Evolutionary conservation across 2,797 vertebrate species (phyloP).

Genomic region (Pipistrellus pygmaeus): DNA sequence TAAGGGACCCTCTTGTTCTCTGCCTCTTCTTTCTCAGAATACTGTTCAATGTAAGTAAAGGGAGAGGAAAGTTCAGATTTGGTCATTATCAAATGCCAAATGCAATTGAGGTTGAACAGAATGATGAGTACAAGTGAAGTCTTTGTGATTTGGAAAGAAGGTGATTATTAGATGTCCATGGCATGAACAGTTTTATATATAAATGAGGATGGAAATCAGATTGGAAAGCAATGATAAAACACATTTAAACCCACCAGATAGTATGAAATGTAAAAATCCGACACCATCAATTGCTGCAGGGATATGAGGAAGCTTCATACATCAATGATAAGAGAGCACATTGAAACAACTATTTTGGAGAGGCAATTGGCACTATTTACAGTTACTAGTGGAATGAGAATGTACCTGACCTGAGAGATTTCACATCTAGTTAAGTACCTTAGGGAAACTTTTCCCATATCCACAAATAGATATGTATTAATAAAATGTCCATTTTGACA

Average conservation of each 20-base stretch:
- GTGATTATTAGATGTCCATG: conserved; percentile 39
- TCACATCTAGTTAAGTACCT: background rate
- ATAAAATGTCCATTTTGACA: background rate
- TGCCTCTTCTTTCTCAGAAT: background rate
- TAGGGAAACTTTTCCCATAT: background rate
- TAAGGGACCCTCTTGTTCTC: background rate
- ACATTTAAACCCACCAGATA: conserved; percentile 29
- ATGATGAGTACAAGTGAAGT: conserved; percentile 1
- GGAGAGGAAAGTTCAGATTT: background rate
- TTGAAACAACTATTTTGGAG: background rate
- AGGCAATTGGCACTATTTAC: background rate
- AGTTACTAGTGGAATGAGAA: background rate
- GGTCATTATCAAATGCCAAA: conserved; percentile 19
- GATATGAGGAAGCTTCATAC: background rate
- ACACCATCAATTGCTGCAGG: background rate
- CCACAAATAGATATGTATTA: background rate
- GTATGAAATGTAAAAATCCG: background rate
- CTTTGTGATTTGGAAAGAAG: conserved; percentile 67
- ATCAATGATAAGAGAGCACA: background rate
- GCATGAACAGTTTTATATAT: conserved; percentile 42
- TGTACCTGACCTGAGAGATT: background rate
- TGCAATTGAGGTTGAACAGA: conserved; percentile 52
- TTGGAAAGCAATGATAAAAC: conserved; percentile 55
- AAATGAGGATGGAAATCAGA: conserved; percentile 69
- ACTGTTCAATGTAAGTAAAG: conserved; percentile 12